Conservation (phyloP, 2,797 vertebrate species). For the Sebastes reedi region DNA sequence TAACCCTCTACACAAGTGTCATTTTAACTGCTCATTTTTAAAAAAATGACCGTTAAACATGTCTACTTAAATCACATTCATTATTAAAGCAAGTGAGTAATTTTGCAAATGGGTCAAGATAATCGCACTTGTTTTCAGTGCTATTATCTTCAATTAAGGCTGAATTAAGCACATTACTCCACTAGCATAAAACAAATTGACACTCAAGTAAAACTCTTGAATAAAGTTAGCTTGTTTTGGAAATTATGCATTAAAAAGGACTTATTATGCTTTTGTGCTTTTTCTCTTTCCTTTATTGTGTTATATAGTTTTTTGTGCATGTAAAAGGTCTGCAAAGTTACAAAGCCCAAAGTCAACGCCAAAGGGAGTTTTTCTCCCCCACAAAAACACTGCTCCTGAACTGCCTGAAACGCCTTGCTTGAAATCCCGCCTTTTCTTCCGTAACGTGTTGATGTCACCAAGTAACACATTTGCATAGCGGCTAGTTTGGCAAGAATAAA, state of each 20-base stretch:
- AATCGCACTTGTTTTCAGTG: conserved; percentile 8
- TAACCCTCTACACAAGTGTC: neutral
- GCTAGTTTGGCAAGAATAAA: no score
- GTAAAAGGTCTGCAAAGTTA: no score
- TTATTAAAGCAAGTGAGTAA: conserved; percentile 1
- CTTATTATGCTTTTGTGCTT: no score
- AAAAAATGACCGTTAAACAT: neutral
- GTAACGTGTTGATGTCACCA: no score
- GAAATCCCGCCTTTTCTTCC: no score
- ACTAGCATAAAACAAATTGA: neutral
- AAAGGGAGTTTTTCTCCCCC: no score
- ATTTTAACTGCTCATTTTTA: neutral
- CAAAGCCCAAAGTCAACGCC: no score
- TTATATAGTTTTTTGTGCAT: no score
- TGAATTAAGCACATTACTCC: neutral
- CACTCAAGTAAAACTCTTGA: neutral
- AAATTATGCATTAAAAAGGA: neutral
- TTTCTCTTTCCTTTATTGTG: no score
- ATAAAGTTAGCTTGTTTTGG: neutral
- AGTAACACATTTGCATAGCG: no score
- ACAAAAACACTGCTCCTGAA: no score
- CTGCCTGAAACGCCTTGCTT: no score
- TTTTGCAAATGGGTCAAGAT: conserved; percentile 15
- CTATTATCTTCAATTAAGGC: conserved; percentile 7
- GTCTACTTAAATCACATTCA: neutral